Evolutionary conservation across 2,797 vertebrate genomes (phyloP).

Genomic region (Spatula versicolor): DNA sequence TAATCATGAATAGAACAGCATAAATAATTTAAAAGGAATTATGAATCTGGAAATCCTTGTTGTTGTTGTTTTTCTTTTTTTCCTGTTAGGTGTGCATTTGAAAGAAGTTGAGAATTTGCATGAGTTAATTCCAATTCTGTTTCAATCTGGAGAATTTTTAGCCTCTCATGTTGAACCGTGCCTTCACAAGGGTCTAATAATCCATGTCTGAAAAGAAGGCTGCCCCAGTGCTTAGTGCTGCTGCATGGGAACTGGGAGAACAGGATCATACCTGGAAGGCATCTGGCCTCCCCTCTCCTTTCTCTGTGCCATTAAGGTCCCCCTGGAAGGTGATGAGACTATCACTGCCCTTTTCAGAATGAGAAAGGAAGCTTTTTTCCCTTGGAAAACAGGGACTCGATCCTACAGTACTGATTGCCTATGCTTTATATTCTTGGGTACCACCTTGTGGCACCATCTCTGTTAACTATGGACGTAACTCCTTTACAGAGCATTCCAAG

Average conservation of each 20-base stretch:
- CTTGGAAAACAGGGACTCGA: not conserved
- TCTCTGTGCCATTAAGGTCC: not conserved
- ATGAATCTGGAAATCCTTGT: not conserved
- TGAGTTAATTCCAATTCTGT: not conserved
- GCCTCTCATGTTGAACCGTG: not conserved
- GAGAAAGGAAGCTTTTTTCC: not conserved
- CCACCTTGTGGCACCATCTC: conserved; percentile 58
- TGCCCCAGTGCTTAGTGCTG: not conserved
- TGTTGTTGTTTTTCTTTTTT: not conserved
- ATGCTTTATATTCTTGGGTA: conserved; percentile 63
- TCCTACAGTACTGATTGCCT: not conserved
- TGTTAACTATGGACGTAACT: not conserved
- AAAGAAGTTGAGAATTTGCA: not conserved
- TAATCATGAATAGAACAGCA: not conserved
- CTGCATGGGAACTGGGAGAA: not conserved
- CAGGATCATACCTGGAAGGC: not conserved
- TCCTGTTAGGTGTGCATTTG: not conserved
- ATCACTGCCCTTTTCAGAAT: not conserved
- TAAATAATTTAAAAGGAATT: conserved; percentile 10
- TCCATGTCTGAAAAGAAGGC: not conserved
- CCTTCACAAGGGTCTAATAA: not conserved
- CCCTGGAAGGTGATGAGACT: not conserved
- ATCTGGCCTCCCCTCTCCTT: not conserved
- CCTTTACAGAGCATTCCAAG: not conserved
- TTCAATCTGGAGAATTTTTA: not conserved